A percentile compares a stretch with the other conserved stretches of the same genome.
Evolutionary conservation across 2,888 invertebrate genomes (phyloP).

Genomic region (Hanleya hanleyi): DNA sequence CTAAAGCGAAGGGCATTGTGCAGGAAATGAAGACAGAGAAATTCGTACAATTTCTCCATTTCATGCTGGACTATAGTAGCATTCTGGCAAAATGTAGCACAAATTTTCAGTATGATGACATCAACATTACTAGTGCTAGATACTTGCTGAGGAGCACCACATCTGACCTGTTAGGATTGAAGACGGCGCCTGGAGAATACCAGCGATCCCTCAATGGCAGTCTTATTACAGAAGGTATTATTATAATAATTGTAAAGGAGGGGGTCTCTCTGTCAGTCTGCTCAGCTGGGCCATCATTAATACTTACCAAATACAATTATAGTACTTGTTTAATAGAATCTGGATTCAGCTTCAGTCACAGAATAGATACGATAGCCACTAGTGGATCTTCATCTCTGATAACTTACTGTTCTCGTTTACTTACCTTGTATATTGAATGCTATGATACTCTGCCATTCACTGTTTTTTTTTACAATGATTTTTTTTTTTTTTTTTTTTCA

Average conservation of each 20-base stretch:
- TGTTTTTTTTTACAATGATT: neutral
- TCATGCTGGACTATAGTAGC: slow-evolving; percentile 24
- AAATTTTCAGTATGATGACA: slow-evolving; percentile 27
- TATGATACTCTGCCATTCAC: too few relatives aligned
- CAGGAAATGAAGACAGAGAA: slow-evolving; percentile 17
- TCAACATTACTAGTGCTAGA: slow-evolving; percentile 18
- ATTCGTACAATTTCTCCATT: slow-evolving; percentile 24
- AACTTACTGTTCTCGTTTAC: too few relatives aligned
- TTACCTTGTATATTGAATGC: too few relatives aligned
- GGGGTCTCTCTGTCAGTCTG: too few relatives aligned
- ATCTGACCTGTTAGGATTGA: neutral
- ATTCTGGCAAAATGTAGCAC: slow-evolving; percentile 22
- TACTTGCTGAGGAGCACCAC: neutral
- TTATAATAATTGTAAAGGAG: too few relatives aligned
- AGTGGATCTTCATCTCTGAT: too few relatives aligned
- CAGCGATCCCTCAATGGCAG: neutral
- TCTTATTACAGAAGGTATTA: too few relatives aligned
- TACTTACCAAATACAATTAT: too few relatives aligned
- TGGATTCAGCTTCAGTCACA: too few relatives aligned
- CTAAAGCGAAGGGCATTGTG: slow-evolving; percentile 31
- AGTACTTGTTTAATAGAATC: too few relatives aligned
- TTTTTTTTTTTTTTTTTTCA: neutral
- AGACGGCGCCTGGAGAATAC: neutral
- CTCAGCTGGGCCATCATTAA: too few relatives aligned
- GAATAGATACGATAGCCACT: too few relatives aligned